phyloP scores from a whole-genome alignment of 2,888 invertebrate species.

The Ischnus inquisitorius region DNA sequence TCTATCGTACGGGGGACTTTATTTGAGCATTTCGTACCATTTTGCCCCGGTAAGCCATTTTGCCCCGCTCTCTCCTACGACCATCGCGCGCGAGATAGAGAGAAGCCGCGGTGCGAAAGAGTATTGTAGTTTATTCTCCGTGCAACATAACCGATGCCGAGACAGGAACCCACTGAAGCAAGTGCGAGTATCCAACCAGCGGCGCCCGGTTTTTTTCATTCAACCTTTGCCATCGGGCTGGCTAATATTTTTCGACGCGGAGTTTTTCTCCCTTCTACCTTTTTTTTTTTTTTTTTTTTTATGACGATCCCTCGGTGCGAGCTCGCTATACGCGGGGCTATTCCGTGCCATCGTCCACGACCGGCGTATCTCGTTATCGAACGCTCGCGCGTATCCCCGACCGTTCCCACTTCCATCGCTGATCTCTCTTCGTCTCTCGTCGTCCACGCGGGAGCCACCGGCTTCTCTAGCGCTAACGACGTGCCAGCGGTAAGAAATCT shows the following conservation, averaged over 20 bases:
- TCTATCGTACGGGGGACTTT: too few relatives aligned
- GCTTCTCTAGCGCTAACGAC: slow-evolving; percentile 66
- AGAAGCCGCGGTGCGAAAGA: slow-evolving; percentile 14
- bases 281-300: not conserved
- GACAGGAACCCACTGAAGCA: slow-evolving; percentile 22
- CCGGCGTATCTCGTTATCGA: slow-evolving; percentile 60
- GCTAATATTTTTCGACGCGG: slow-evolving; percentile 55
- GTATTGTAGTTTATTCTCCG: slow-evolving; percentile 52
- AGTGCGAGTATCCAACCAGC: not conserved
- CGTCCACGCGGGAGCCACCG: not conserved
- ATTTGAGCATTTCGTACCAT: too few relatives aligned
- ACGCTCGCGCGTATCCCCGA: slow-evolving; percentile 16
- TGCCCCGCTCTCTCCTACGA: too few relatives aligned
- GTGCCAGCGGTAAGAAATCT: slow-evolving; percentile 73
- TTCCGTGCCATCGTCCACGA: slow-evolving; percentile 16
- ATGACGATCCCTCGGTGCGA: not conserved
- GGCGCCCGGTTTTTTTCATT: not conserved
- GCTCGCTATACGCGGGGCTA: not conserved
- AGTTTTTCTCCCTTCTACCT: not conserved
- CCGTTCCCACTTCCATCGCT: slow-evolving; percentile 15
- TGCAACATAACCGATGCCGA: not conserved
- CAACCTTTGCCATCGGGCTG: not conserved
- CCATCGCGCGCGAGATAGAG: not conserved
- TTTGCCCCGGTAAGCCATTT: too few relatives aligned
- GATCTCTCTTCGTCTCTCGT: slow-evolving; percentile 9